Conservation (phyloP, 2,888 invertebrate genomes). For the Stenchaetothrips biformis region DNA sequence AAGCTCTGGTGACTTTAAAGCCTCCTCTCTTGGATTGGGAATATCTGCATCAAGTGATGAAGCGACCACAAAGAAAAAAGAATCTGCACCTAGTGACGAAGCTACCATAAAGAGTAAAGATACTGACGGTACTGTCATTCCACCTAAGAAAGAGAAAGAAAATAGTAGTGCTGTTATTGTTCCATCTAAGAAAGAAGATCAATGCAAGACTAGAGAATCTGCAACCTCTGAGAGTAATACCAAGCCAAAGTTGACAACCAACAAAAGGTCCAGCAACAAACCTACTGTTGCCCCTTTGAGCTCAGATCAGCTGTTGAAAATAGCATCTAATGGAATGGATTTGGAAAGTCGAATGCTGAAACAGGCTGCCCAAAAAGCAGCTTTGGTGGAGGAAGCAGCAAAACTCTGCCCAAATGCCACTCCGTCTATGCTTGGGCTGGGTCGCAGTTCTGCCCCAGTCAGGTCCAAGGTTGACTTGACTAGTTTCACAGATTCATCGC, state of each 20-base stretch:
- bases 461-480: background rate
- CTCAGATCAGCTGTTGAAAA: background rate
- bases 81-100: background rate
- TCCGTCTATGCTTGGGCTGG: conserved; percentile 1
- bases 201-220: background rate
- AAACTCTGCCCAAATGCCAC: background rate
- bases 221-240: too few species aligned
- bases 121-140: background rate
- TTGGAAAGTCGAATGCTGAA: conserved; percentile 15
- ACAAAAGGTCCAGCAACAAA: background rate
- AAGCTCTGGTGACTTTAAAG: background rate
- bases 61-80: background rate
- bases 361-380: background rate
- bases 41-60: background rate
- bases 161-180: background rate
- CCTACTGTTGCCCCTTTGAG: background rate
- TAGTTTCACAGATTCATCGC: background rate
- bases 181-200: background rate
- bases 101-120: background rate
- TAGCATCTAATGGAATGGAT: background rate
- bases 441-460: background rate
- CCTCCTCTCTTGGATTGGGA: conserved; percentile 5
- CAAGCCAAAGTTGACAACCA: background rate
- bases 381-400: background rate
- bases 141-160: background rate